These are phyloP conservation scores for Colletes collaris DNA, from an alignment of 2,888 invertebrate species.

Conservation along the genomic window DNA sequence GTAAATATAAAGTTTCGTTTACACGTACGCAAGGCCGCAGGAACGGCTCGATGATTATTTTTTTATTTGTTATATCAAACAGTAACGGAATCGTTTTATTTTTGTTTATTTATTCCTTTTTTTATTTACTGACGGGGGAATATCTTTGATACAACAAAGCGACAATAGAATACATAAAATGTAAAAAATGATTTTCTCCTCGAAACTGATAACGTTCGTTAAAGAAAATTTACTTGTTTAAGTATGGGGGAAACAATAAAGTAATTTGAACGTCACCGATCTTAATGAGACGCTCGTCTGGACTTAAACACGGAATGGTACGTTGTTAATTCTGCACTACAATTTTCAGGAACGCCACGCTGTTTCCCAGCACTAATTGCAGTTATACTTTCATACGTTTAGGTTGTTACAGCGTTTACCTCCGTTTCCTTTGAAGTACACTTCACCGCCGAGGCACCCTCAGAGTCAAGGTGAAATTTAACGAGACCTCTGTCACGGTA, in stretches of 20 bases:
- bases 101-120: too few species aligned
- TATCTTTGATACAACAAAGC: too few species aligned
- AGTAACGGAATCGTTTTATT: too few species aligned
- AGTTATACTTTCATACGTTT: slow-evolving; percentile 56
- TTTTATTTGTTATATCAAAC: too few species aligned
- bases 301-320: slow-evolving; percentile 34
- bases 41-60: neutral
- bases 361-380: slow-evolving; percentile 55
- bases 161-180: too few species aligned
- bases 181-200: too few species aligned
- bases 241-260: neutral
- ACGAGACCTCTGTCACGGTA: slow-evolving; percentile 58
- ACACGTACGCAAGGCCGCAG: neutral
- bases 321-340: slow-evolving; percentile 51
- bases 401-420: slow-evolving; percentile 57
- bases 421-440: slow-evolving; percentile 54
- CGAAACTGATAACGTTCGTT: too few species aligned
- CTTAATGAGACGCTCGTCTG: slow-evolving; percentile 30
- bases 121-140: too few species aligned
- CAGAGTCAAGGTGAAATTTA: slow-evolving; percentile 61
- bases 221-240: neutral
- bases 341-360: slow-evolving; percentile 49
- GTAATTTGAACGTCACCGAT: slow-evolving; percentile 13
- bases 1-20: slow-evolving; percentile 17
- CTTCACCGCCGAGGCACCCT: slow-evolving; percentile 45